These are phyloP conservation scores for Centropyge bicolor DNA, from an alignment of 2,797 vertebrate genomes.

Conservation along the genomic window DNA sequence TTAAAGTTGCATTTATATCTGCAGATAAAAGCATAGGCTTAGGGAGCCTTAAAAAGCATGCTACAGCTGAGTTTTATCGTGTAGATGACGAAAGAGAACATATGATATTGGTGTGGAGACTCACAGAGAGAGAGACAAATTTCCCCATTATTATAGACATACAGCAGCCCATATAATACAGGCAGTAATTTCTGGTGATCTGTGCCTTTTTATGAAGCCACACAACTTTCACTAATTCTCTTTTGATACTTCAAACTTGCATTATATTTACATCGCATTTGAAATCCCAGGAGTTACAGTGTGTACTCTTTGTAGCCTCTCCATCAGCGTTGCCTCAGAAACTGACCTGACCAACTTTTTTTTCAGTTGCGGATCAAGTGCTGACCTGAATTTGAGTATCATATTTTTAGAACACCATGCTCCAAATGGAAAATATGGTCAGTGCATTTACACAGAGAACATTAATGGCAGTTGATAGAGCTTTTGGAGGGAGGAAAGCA, in stretches of 20 bases:
- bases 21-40: conserved; percentile 11
- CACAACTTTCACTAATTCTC: not conserved
- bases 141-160: not conserved
- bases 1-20: conserved; percentile 38
- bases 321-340: conserved; percentile 36
- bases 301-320: conserved; percentile 7
- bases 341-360: conserved; percentile 39
- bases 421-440: conserved; percentile 53
- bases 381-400: conserved; percentile 59
- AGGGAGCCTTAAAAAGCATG: not conserved
- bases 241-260: not conserved
- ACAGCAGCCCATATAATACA: not conserved
- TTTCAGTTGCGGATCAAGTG: conserved; percentile 49
- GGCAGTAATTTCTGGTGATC: not conserved
- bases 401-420: conserved; percentile 58
- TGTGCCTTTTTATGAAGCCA: not conserved
- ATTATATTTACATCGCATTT: not conserved
- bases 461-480: conserved; percentile 28
- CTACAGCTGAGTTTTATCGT: conserved; percentile 6
- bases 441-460: conserved; percentile 32
- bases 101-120: not conserved
- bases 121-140: not conserved
- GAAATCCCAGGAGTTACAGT: not conserved
- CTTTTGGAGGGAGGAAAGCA: conserved; percentile 8
- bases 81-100: not conserved